Evolutionary conservation across 2,888 invertebrate genomes (phyloP).

Genomic region (Dione juno): DNA sequence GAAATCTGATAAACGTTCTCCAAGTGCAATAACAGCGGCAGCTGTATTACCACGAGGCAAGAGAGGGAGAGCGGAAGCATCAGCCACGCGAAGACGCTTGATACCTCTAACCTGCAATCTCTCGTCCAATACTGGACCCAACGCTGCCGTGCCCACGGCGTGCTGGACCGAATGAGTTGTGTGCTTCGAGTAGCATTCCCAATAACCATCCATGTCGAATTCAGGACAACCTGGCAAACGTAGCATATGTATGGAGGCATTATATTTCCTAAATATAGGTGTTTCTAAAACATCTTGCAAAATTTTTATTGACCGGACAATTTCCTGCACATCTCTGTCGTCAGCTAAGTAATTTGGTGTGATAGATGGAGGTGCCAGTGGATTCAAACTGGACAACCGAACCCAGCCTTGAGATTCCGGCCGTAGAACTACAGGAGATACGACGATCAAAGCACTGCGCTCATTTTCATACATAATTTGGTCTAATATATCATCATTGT

Average conservation of each 20-base stretch:
- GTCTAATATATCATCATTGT: conserved; percentile 50
- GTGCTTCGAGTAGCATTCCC: conserved; percentile 64
- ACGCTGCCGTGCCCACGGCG: conserved; percentile 59
- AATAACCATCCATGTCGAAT: conserved; percentile 51
- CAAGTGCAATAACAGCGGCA: conserved; percentile 61
- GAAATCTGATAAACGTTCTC: conserved; percentile 61
- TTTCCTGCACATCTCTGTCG: conserved; percentile 55
- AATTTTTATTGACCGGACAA: conserved; percentile 56
- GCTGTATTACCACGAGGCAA: conserved; percentile 61
- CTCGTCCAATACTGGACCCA: conserved; percentile 60
- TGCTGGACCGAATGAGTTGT: conserved; percentile 61
- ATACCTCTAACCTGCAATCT: conserved; percentile 59
- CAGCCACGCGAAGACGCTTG: conserved; percentile 57
- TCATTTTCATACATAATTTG: conserved; percentile 55
- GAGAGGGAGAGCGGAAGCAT: conserved; percentile 56
- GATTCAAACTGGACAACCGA: conserved; percentile 56
- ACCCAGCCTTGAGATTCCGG: conserved; percentile 60
- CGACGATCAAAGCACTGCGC: conserved; percentile 50
- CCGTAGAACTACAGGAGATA: conserved; percentile 56
- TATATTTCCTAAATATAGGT: conserved; percentile 46
- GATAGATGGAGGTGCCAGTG: conserved; percentile 55
- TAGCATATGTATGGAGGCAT: conserved; percentile 53
- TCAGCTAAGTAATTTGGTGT: conserved; percentile 60
- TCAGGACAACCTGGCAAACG: conserved; percentile 55
- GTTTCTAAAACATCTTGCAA: conserved; percentile 54